phyloP scores from a whole-genome alignment of 2,888 invertebrate genomes.

The Phlogophora meticulosa region DNA sequence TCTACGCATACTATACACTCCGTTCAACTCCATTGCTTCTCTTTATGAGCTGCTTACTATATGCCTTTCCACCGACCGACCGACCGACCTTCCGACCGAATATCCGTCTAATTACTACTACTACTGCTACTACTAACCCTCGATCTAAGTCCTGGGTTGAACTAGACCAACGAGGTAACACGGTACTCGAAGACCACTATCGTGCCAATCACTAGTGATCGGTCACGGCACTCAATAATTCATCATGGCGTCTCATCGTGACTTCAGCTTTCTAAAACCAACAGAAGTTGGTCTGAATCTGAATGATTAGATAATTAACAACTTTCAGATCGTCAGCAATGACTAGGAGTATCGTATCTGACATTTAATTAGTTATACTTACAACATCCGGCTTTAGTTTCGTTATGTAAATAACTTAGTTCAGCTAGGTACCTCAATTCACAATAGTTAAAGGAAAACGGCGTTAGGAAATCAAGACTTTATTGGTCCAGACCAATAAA shows the following conservation, averaged over 20 bases:
- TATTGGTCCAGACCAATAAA: no score
- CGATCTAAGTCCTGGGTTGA: no score
- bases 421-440: background rate
- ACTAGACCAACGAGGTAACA: no score
- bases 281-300: background rate
- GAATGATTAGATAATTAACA: background rate
- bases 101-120: no score
- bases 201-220: background rate
- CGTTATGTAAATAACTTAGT: constrained; percentile 16
- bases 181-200: background rate
- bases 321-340: background rate
- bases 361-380: constrained; percentile 1
- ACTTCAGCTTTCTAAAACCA: background rate
- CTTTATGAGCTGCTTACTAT: no score
- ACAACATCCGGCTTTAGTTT: background rate
- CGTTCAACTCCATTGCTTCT: no score
- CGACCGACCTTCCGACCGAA: no score
- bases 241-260: background rate
- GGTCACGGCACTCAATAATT: constrained; percentile 3
- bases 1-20: no score
- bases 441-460: background rate
- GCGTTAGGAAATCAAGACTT: no score
- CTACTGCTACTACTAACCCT: no score
- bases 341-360: background rate
- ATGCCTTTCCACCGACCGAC: no score